Base-by-base conservation (phyloP, 2,888 invertebrate genomes). In the Meteorus colon region DNA sequence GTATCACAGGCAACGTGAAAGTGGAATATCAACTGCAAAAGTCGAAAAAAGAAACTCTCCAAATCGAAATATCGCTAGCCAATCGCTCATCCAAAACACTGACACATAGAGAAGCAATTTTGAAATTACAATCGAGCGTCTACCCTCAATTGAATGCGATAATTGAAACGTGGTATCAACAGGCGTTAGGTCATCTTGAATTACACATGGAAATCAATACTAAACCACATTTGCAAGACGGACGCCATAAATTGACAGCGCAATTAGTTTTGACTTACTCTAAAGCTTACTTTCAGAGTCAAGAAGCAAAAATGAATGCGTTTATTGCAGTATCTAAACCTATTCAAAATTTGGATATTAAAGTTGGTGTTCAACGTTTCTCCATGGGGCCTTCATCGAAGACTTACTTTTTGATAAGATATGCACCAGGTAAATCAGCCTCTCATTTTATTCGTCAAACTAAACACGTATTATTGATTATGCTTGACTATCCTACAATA, bases 81-180 rank as follows among this genome's bases (percentile, higher is more conserved):
- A 93, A 94, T 84, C 91, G 92, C 68, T 90, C 92, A 0, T 89
- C 92, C 4, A 92, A 92, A 34, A 92, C 91, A 27, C 87, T 93
- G 72, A 91, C 92, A 8, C 92, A 93, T 79, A 87, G 93, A 81
- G 92, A 93, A 63, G 94, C 94, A 0, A 93, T 93, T 75, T 87
- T 95, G 69, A 93, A 93, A 62, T 90, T 96, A 81, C 92, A 93
- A 76, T 94, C 95, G 14, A 93, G 95, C 0, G 95, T 96, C 0
- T 96, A 96, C 89, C 94, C 95, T 0, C 92, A 92, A 55, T 92
- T 89, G 4, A 89, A 89, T 74, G 84, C 85, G 0, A 82, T 86
- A 3, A 81, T 88, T 63, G 82, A 79, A n/a, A 84, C 86, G 1
- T 86, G 87, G 81, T 90, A 90, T 63, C 90, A 96, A 90, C 93